Base-by-base conservation (phyloP, 2,888 invertebrate species). In the Thera britannica region DNA sequence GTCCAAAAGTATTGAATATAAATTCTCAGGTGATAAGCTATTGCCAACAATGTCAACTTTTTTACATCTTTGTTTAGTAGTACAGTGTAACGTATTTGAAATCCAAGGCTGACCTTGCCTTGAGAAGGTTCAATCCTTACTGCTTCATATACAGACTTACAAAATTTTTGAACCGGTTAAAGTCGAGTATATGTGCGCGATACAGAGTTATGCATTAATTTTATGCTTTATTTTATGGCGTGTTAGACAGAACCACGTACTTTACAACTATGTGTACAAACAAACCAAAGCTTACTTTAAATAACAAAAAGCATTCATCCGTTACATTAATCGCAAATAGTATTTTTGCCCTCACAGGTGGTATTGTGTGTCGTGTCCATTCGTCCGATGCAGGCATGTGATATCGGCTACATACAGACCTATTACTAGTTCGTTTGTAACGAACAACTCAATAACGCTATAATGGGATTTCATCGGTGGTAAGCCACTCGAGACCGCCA, bases 401-500 rank as follows among this genome's bases (percentile, higher is more conserved):
- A 80, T 83, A 81, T 84, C 84, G 78, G 80, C 56, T 63, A 56
- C 62, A 66, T 83, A 82, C 81, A 80, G 79, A 77, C 80, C n/a
- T 81, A 79, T 75, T 79, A 76, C 78, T 75, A 72, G 74, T 79
- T 79, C 83, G 82, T 86, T 86, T 85, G 82, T 88, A 80, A 71
- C 76, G 79, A 80, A 86, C 88, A 87, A 90, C 88, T 90, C 90
- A 90, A 92, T 92, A 92, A 87, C 87, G 82, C 82, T 85, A 82
- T 90, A 92, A 92, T 93, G 83, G 91, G 89, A 92, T 90, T 91
- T 84, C 86, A 89, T 83, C 83, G 79, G 84, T 83, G 85, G 83
- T 79, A 84, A 88, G 83, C 89, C 88, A 86, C 85, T 85, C 88
- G 90, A 87, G 84, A 87, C 90, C 80, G 79, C 80, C 82, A 79